Conservation (phyloP, 1,140 invertebrate genomes). For the Gerris buenoi region DNA sequence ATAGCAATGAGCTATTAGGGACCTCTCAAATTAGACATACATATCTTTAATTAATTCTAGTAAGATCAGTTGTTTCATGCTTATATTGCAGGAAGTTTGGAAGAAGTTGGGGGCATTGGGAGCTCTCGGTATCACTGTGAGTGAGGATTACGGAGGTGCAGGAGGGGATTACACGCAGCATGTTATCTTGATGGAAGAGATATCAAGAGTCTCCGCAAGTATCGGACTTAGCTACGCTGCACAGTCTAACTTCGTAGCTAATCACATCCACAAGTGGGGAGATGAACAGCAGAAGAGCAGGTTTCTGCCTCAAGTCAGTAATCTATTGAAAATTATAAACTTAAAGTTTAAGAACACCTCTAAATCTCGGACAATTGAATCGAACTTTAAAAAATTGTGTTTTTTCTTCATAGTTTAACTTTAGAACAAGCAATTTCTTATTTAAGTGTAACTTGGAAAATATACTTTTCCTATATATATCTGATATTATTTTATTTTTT, state of each 20-base stretch:
- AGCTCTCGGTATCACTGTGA: not conserved
- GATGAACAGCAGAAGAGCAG: not conserved
- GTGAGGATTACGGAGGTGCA: not conserved
- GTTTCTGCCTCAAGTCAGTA: not conserved
- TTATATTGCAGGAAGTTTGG: not conserved
- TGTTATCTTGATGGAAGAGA: not conserved
- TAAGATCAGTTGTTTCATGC: too few species aligned
- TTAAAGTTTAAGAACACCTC: too few species aligned
- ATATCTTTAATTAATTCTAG: too few species aligned
- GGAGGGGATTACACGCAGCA: not conserved
- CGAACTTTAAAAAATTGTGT: too few species aligned
- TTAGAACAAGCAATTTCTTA: too few species aligned
- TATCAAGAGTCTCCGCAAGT: not conserved
- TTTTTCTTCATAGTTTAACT: too few species aligned
- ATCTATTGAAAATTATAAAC: not conserved
- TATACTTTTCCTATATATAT: too few species aligned
- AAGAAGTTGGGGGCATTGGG: not conserved
- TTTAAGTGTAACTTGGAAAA: too few species aligned
- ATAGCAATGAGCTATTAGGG: too few species aligned
- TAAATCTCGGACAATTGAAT: too few species aligned
- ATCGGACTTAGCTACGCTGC: not conserved
- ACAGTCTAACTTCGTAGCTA: not conserved
- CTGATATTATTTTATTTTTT: too few species aligned
- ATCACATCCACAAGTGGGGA: not conserved
- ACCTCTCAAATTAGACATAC: too few species aligned